Percentiles rank a stretch among this genome's conserved stretches.
phyloP scores from a whole-genome alignment of 1,140 invertebrate species.

The Lordiphosa collinella region DNA sequence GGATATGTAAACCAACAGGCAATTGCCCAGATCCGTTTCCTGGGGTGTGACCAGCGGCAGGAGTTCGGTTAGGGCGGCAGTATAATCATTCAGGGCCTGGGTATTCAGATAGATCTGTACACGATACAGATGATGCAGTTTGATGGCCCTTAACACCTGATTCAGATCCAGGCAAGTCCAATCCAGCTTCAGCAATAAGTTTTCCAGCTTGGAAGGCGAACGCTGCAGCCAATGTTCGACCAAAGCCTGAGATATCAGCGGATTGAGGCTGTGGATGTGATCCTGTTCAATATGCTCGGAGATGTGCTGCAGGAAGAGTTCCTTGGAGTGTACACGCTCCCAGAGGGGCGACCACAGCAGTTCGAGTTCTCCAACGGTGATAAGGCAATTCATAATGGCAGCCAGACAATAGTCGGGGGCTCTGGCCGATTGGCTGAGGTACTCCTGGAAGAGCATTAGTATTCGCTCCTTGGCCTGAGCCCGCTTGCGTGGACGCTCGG shows the following conservation, averaged over 20 bases:
- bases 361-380: slow-evolving; percentile 68
- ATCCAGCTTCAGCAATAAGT: slow-evolving; percentile 89
- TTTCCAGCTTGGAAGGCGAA: slow-evolving; percentile 85
- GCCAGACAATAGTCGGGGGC: slow-evolving; percentile 74
- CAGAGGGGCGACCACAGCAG: slow-evolving; percentile 80
- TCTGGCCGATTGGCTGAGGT: slow-evolving; percentile 62
- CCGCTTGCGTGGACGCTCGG: slow-evolving; percentile 62
- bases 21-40: slow-evolving; percentile 88
- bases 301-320: slow-evolving; percentile 79
- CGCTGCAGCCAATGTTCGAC: slow-evolving; percentile 82
- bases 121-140: slow-evolving; percentile 89
- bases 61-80: slow-evolving; percentile 90
- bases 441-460: slow-evolving; percentile 71
- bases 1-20: slow-evolving; percentile 94
- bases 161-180: slow-evolving; percentile 93
- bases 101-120: slow-evolving; percentile 95
- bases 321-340: slow-evolving; percentile 76
- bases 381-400: slow-evolving; percentile 69
- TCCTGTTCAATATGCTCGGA: slow-evolving; percentile 81
- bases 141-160: slow-evolving; percentile 90
- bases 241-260: slow-evolving; percentile 85
- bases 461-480: slow-evolving; percentile 76
- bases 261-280: slow-evolving; percentile 80
- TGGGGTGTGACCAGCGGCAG: slow-evolving; percentile 81
- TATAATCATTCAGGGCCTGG: slow-evolving; percentile 90